These are phyloP conservation scores for Temnopleurus reevesii DNA, from an alignment of 53 echinoderm and acorn worm genomes.

Conservation along the genomic window DNA sequence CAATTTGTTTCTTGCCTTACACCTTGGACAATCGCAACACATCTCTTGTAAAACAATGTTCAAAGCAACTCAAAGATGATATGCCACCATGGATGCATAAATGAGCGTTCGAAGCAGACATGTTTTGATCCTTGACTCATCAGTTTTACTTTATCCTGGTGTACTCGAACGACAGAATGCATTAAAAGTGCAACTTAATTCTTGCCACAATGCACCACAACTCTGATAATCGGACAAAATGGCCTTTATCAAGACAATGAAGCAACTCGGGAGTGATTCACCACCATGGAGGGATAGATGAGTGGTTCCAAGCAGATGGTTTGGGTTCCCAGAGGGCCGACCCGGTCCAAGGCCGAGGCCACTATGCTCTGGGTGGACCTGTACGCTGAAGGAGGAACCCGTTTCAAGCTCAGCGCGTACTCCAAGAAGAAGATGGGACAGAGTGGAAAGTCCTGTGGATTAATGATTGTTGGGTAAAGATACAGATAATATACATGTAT, in stretches of 20 bases:
- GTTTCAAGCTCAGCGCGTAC: not conserved
- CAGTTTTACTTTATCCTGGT: too few species aligned
- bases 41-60: too few species aligned
- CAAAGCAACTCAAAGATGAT: too few species aligned
- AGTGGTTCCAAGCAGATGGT: not conserved
- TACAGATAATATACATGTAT: too few species aligned
- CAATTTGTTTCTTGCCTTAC: too few species aligned
- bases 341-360: not conserved
- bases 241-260: not conserved
- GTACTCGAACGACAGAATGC: too few species aligned
- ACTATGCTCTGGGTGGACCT: constrained; percentile 41
- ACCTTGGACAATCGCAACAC: too few species aligned
- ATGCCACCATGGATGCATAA: too few species aligned
- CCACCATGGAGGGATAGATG: not conserved
- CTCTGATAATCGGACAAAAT: not conserved
- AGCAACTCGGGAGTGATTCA: not conserved
- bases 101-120: too few species aligned
- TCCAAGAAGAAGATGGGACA: constrained; percentile 35
- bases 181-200: not conserved
- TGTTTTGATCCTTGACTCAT: too few species aligned
- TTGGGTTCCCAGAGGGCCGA: not conserved
- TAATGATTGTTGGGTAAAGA: constrained; percentile 48
- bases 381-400: constrained; percentile 13
- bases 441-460: constrained; percentile 10
- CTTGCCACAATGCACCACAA: not conserved